Conservation (phyloP, 1,140 invertebrate species). For the Aphidius ervi region DNA sequence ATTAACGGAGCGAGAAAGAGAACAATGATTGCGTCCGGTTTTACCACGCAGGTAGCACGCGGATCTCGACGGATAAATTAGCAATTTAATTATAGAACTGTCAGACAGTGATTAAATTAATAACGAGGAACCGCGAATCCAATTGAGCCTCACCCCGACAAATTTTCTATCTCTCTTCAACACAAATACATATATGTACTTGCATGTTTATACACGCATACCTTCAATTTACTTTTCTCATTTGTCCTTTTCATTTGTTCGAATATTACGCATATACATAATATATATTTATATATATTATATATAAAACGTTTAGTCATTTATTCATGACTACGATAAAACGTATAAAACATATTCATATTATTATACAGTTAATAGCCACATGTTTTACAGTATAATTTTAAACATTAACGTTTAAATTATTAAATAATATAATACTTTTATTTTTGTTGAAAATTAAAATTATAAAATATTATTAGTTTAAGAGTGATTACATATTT, state of each 20-base stretch:
- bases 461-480: too few relatives aligned
- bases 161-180: constrained; percentile 28
- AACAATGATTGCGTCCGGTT: constrained; percentile 14
- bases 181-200: too few relatives aligned
- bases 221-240: constrained; percentile 1
- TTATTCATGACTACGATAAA: constrained; percentile 11
- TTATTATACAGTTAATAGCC: neutral
- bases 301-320: constrained; percentile 19
- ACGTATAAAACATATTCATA: constrained; percentile 1
- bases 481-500: too few relatives aligned
- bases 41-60: neutral
- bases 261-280: constrained; percentile 7
- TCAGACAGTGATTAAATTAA: constrained; percentile 53
- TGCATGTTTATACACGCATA: too few relatives aligned
- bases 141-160: constrained; percentile 28
- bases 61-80: constrained; percentile 51
- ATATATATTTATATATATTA: neutral
- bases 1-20: constrained; percentile 11
- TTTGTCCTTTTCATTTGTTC: constrained; percentile 18
- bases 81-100: constrained; percentile 55
- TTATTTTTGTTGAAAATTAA: too few relatives aligned
- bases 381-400: too few relatives aligned
- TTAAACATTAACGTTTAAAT: too few relatives aligned
- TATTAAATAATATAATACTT: too few relatives aligned
- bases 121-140: constrained; percentile 51